Evolutionary conservation across 1,140 invertebrate species (phyloP), one percentile per base, ranked within the genome.

Genomic region (Campoletis sonorensis): DNA sequence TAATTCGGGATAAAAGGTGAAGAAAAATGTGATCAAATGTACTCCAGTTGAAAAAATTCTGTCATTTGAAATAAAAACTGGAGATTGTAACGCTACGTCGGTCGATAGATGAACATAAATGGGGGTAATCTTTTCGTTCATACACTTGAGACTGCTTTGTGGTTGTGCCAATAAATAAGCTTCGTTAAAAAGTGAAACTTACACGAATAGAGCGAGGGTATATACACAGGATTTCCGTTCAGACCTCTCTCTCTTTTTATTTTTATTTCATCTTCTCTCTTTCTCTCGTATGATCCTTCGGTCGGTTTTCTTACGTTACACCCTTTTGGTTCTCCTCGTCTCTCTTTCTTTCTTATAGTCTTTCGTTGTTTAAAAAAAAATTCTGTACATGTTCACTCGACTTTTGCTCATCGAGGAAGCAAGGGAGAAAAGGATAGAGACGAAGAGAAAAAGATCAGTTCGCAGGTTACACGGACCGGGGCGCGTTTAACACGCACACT

Each of bases 171-270:
- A 85, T 85, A 85, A 85, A 85, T 85, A 85, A 83, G 82, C 82
- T 85, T 85, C 84, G 80, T 85, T 85, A 85, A 83, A 85, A 83
- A 80, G 80, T 76, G 80, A 79, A 85, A 82, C 80, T 81, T 82
- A 80, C 83, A 80, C 80, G 81, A 75, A 33, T 71, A 79, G 51
- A 51, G 75, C 45, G 77, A 30, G 67, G 30, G 67, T 4, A 70
- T 33, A n/a, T 70, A 82, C 79, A 80, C 76, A 79, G 72, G 70
- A 72, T 81, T 78, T 79, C 71, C 68, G 77, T 76, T 78, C 33
- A 11, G 23, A 79, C 37, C 72, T 77, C 23, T 54, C 23, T 67
- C 61, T 81, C 67, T 27, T 75, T 75, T 51, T 54, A 37, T 45
- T 40, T 67, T 21, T 51, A 26, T 30, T 33, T 45, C 7, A 11